A percentile compares a stretch with the other conserved stretches of the same genome.
phyloP scores from a whole-genome alignment of 2,797 vertebrate genomes.

The Emydoidea blandingii region DNA sequence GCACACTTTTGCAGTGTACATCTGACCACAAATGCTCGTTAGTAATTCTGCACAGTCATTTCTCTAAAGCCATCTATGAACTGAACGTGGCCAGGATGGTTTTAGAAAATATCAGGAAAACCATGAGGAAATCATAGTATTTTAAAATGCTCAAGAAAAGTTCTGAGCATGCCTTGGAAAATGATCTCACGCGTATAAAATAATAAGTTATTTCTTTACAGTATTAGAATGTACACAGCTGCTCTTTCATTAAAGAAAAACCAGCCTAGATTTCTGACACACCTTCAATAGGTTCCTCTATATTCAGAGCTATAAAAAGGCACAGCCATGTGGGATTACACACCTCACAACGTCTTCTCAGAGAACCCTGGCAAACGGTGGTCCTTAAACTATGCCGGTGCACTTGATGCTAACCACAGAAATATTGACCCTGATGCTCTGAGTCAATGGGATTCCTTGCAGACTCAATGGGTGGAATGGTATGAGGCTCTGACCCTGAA shows the following conservation, averaged over 20 bases:
- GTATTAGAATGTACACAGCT: fast-evolving
- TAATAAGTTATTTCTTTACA: not conserved
- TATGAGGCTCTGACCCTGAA: not conserved
- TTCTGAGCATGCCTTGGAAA: not conserved
- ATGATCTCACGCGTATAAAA: not conserved
- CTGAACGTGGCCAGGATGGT: not conserved
- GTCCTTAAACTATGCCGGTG: fast-evolving
- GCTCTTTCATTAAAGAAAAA: not conserved
- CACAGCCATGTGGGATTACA: not conserved
- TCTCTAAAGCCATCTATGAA: not conserved
- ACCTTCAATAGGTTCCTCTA: not conserved
- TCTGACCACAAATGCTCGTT: not conserved
- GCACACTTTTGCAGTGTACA: not conserved
- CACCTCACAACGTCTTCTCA: fast-evolving
- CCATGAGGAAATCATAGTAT: not conserved
- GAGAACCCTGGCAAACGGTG: fast-evolving
- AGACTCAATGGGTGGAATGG: not conserved
- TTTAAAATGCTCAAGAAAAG: not conserved
- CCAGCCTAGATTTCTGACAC: not conserved
- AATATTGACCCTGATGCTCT: not conserved
- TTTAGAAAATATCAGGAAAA: not conserved
- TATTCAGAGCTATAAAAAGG: not conserved
- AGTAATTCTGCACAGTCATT: not conserved
- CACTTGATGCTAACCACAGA: not conserved
- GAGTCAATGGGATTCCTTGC: fast-evolving